Base-by-base conservation (phyloP, 2,113 vertebrate genomes). In the Amblyopsis rosae region DNA sequence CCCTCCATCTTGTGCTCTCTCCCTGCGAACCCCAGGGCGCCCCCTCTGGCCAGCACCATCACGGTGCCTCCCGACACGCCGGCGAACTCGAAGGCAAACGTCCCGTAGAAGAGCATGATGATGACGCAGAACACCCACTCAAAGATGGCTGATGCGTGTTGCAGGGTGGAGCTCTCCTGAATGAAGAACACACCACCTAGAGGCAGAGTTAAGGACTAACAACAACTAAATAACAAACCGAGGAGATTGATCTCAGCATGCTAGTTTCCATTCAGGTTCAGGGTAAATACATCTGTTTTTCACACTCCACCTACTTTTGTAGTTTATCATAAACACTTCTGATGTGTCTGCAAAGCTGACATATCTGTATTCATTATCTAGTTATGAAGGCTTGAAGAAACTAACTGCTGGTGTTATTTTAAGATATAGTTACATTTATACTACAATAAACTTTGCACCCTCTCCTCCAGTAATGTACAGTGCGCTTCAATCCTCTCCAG, bases 81-180 rank as follows among this genome's bases (percentile, higher is more conserved):
- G 62, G 92, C 92, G 32, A 97, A 97, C 86, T 97, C 95, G 9
- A 94, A 95, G 67, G 94, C 91, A 70, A 97, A 97, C 0, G 95
- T 96, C 70, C 95, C 95, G 0, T 95, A 95, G 90, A 96, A 97
- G 67, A 97, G 89, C 82, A 96, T 95, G 79, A 95, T 84, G 56
- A 93, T 93, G 9, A 95, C 92, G 62, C 95, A 96, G 88, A 96
- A 97, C 58, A 95, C 81, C 95, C 95, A 97, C 62, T 97, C 95
- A 0, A 95, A 96, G 64, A 97, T 91, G 70, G 95, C 95, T 0
- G 95, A 94, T 4, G 95, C 86, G 0, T 96, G 95, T 67, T 97
- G 95, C 65, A 97, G 92, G 69, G 88, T 82, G 0, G 93, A 96
- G 74, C 95, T 96, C 80, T 96, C 94, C 88, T 97, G 95, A 46